Evolutionary conservation across 2,888 invertebrate genomes (phyloP), one percentile per base, ranked within the genome.

Genomic region (Apodemia mormo): DNA sequence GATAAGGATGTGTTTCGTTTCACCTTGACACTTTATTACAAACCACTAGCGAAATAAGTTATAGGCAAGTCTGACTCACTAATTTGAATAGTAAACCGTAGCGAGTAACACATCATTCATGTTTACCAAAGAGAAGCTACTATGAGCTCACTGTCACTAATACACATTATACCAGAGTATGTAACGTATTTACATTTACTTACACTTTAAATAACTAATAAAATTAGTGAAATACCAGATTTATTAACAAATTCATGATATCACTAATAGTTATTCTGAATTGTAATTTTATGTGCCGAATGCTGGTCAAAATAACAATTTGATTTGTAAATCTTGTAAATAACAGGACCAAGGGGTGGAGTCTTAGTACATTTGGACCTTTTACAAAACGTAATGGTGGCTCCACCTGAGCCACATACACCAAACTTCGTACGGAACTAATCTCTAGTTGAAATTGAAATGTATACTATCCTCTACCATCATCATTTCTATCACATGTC

Each of bases 1-100:
- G 75, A 74, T 75, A 77, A 73, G 70, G 54, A 74, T 72, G 75
- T 72, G 74, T 75, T 75, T 76, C 78, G 80, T 72, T 71, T 82
- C 75, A 80, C 87, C 89, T 88, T 88, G 87, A 81, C 86, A 84
- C 86, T 80, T 82, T 83, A 87, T 84, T 82, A 83, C 79, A 77
- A 81, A 79, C 81, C 71, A 72, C 75, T 76, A 77, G 71, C 79
- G 80, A 83, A 81, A 72, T 74, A 77, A 79, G 81, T 77, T 79
- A 81, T 79, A 81, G 78, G 75, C 79, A 76, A 75, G 80, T 81
- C 76, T 82, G 85, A 85, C 80, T 82, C 81, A 81, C 73, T 80
- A 80, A 81, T 80, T 82, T 81, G 80, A 61, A 61, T 61, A 61
- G 33, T 33, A 61, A 61, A 33, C n/a, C 10, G 33, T 14, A 33